Base-by-base conservation (phyloP, 2,888 invertebrate genomes). In the Leptodirus hochenwartii region DNA sequence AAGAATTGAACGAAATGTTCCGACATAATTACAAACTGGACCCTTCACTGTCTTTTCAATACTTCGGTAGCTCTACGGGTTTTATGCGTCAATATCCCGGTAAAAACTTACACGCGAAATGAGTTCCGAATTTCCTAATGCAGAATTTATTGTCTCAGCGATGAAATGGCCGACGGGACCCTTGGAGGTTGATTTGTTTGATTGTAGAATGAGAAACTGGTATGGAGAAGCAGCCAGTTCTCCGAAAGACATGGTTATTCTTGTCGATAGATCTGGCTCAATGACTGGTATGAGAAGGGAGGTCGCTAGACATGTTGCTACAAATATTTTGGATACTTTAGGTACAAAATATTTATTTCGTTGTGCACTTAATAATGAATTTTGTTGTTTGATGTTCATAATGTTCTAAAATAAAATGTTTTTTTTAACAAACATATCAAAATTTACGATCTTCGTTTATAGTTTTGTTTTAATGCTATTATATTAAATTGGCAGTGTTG, bases 221-320 rank as follows among this genome's bases (percentile, higher is more conserved):
- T 98, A 87, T 55, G 90, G 96, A 54, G 87, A 93, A 58, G 95
- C 95, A 2, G 95, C 96, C 6, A 85, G 91, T 5, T 91, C 90
- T 50, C 90, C 96, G 1, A 98, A 98, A 60, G 96, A 98, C 56
- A 58, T 88, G 35, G 53, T 77, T 14, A 69, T 77, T 31, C 51
- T 77, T 38, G 57, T 76, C 22, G 77, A 77, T 46, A 54, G 62
- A 27, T 69, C 70, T 36, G 75, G 76, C 8, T 70, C 70, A 9
- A 74, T 75, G 73, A 67, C 66, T 1, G 56, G 57, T 3, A 64
- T 73, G 56, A 62, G 78, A 42, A 70, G 82, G 46, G 87, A 90
- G 57, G 91, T 96, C 42, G 93, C 93, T 30, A 69, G 74, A 52
- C 80, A 80, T 50, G 80, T 81, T 23, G 80, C 80, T 35, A 74